phyloP scores from a whole-genome alignment of 2,113 vertebrate genomes.

The Carollia perspicillata region DNA sequence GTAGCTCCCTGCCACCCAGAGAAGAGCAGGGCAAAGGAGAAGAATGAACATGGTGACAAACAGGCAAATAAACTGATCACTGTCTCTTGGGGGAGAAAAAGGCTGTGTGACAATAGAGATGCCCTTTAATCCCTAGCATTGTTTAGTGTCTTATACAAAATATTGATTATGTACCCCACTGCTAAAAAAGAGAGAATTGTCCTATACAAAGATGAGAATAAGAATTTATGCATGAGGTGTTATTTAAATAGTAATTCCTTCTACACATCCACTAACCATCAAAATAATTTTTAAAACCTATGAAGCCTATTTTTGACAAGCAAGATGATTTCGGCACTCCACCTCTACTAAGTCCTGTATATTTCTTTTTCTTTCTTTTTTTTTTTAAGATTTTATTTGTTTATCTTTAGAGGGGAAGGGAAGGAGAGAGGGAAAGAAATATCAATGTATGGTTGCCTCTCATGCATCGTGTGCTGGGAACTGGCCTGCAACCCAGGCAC shows the following conservation, averaged over 20 bases:
- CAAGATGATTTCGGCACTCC: neutral
- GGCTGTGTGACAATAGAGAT: neutral
- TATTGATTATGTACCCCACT: neutral
- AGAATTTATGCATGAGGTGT: neutral
- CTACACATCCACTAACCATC: neutral
- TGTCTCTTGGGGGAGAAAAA: neutral
- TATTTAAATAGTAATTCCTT: constrained; percentile 2
- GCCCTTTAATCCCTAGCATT: neutral
- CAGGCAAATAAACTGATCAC: neutral
- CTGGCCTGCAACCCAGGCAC: too few species aligned
- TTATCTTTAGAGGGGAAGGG: too few species aligned
- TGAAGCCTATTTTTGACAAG: neutral
- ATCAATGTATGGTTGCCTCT: too few species aligned
- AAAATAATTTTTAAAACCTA: neutral
- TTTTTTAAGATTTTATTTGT: too few species aligned
- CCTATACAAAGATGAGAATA: neutral
- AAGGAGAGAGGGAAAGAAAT: too few species aligned
- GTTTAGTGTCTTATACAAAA: neutral
- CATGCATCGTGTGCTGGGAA: too few species aligned
- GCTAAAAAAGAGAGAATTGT: neutral
- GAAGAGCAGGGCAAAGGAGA: neutral
- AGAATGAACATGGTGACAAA: neutral
- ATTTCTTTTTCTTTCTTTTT: too few species aligned
- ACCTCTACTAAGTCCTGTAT: neutral
- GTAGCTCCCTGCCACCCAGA: neutral